These are phyloP conservation scores for Eptatretus burgeri DNA, from an alignment of 2,113 vertebrate genomes.

Conservation along the genomic window DNA sequence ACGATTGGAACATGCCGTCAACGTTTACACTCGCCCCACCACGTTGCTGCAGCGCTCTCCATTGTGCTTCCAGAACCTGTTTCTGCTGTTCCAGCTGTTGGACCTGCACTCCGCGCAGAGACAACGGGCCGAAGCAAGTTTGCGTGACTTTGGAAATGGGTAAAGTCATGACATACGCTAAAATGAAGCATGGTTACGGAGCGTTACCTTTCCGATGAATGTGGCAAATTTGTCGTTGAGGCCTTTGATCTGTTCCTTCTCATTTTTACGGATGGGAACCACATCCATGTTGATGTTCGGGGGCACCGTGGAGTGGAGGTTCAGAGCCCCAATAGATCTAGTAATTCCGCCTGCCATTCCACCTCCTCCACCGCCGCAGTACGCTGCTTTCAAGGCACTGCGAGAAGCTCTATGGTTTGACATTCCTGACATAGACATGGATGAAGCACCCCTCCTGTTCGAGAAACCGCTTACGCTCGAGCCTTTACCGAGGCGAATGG, in stretches of 20 bases:
- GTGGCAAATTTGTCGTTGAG: conserved; percentile 2
- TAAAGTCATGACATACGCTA: too few species aligned
- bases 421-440: not conserved
- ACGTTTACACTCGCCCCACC: conserved; percentile 19
- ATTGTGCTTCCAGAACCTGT: conserved; percentile 18
- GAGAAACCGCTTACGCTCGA: not conserved
- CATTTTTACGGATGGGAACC: not conserved
- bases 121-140: too few species aligned
- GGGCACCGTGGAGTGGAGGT: not conserved
- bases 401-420: not conserved
- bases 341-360: too few species aligned
- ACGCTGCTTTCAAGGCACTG: too few species aligned
- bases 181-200: too few species aligned
- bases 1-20: conserved; percentile 14
- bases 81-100: conserved; percentile 24
- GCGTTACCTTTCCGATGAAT: not conserved
- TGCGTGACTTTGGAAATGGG: too few species aligned
- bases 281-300: not conserved
- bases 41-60: conserved; percentile 20
- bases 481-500: not conserved
- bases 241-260: conserved; percentile 5
- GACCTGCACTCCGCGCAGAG: conserved; percentile 13
- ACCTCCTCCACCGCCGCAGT: too few species aligned
- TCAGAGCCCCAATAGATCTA: too few species aligned
- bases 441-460: not conserved